These are phyloP conservation scores for Drosophila maculinotata DNA, from an alignment of 2,888 invertebrate genomes.

Conservation along the genomic window DNA sequence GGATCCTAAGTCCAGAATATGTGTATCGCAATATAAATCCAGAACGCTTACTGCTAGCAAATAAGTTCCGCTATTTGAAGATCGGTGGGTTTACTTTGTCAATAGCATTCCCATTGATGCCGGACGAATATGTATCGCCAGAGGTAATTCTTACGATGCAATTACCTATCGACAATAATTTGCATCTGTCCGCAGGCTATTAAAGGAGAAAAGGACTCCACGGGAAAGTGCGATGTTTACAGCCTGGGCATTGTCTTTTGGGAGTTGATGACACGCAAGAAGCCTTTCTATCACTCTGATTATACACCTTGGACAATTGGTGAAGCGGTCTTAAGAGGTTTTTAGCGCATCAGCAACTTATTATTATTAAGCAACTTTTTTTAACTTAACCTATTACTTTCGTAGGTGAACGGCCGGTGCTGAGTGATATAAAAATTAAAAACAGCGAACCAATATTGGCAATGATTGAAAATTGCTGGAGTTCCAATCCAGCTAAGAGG, in stretches of 20 bases:
- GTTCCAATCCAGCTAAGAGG: background rate
- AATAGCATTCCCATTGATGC: background rate
- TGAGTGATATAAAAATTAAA: background rate
- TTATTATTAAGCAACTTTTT: no score
- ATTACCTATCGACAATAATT: background rate
- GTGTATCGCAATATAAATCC: background rate
- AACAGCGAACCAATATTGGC: background rate
- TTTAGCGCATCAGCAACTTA: no score
- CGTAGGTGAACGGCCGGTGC: background rate
- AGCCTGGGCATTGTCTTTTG: background rate
- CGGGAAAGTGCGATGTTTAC: background rate
- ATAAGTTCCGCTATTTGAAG: background rate
- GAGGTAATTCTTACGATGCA: background rate
- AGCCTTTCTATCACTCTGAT: background rate
- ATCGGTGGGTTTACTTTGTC: background rate
- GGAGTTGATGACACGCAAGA: conserved; percentile 6
- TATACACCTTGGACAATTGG: no score
- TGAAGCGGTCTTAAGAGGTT: no score
- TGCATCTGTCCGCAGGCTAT: background rate
- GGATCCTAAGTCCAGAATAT: no score
- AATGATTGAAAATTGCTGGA: background rate
- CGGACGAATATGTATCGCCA: background rate
- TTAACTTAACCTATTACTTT: background rate
- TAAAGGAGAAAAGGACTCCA: background rate
- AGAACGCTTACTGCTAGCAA: background rate